These are phyloP conservation scores for Psophia crepitans DNA, from an alignment of 2,113 vertebrate genomes.

Conservation along the genomic window DNA sequence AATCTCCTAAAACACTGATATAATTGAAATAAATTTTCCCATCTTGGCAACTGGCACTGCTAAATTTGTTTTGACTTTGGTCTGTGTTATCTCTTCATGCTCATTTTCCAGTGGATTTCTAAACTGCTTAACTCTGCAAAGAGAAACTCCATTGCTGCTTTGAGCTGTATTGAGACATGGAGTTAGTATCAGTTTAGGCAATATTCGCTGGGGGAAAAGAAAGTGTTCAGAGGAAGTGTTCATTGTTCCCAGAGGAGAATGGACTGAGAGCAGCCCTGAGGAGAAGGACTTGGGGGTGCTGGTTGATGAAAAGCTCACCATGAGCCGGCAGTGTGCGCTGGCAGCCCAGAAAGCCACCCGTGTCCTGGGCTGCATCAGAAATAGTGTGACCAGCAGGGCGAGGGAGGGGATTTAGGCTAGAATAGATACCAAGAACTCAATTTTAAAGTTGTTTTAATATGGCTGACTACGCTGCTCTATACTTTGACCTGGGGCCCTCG, in stretches of 20 bases:
- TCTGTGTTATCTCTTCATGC: neutral
- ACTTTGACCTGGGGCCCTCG: neutral
- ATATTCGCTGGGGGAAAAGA: fast-evolving
- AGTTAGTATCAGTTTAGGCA: neutral
- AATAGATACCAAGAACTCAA: neutral
- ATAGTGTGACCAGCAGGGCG: no score
- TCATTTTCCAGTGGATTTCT: neutral
- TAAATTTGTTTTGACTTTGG: neutral
- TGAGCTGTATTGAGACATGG: neutral
- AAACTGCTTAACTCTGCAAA: neutral
- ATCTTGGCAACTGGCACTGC: neutral
- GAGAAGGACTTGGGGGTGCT: no score
- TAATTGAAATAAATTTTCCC: neutral
- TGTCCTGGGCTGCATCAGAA: no score
- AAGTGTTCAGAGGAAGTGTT: neutral
- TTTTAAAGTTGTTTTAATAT: neutral
- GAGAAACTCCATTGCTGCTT: neutral
- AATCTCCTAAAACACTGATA: neutral
- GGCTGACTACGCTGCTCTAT: neutral
- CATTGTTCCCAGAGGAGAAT: no score
- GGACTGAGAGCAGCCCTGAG: no score
- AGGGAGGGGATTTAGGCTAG: neutral
- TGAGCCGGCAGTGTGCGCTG: no score
- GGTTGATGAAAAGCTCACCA: no score
- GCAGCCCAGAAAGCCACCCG: no score